Percentiles rank a stretch among this genome's conserved stretches.
phyloP scores from a whole-genome alignment of 2,888 invertebrate species.

The Macrophya alboannulata region DNA sequence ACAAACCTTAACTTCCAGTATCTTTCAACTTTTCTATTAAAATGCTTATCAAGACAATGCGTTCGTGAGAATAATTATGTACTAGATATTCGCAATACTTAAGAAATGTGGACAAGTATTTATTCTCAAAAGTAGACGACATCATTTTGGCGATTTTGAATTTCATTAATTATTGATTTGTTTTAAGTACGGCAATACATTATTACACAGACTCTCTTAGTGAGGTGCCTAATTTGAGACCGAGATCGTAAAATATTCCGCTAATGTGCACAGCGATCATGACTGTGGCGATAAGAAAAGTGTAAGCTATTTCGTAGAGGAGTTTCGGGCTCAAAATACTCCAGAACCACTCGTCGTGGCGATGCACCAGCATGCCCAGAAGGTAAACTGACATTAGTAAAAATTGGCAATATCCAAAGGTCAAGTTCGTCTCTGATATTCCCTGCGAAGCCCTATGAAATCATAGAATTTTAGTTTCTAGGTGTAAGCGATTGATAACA shows the following conservation, averaged over 20 bases:
- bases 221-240: slow-evolving; percentile 21
- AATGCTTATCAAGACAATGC: too few species aligned
- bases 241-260: slow-evolving; percentile 8
- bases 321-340: slow-evolving; percentile 45
- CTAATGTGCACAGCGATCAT: slow-evolving; percentile 19
- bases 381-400: slow-evolving; percentile 42
- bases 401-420: slow-evolving; percentile 43
- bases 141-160: neutral
- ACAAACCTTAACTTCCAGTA: too few species aligned
- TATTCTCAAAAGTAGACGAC: slow-evolving; percentile 11
- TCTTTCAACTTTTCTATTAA: too few species aligned
- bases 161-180: neutral
- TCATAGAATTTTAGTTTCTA: neutral
- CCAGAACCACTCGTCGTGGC: slow-evolving; percentile 51
- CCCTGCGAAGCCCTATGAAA: slow-evolving; percentile 28
- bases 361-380: slow-evolving; percentile 45
- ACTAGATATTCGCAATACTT: neutral
- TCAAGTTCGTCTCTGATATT: slow-evolving; percentile 32
- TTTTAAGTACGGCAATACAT: neutral
- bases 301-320: slow-evolving; percentile 43
- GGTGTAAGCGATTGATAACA: too few species aligned
- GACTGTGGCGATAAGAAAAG: neutral
- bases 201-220: neutral
- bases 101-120: neutral
- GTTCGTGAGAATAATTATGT: too few species aligned